Evolutionary conservation across 2,888 invertebrate species (phyloP).

Genomic region (Philaethria dido): DNA sequence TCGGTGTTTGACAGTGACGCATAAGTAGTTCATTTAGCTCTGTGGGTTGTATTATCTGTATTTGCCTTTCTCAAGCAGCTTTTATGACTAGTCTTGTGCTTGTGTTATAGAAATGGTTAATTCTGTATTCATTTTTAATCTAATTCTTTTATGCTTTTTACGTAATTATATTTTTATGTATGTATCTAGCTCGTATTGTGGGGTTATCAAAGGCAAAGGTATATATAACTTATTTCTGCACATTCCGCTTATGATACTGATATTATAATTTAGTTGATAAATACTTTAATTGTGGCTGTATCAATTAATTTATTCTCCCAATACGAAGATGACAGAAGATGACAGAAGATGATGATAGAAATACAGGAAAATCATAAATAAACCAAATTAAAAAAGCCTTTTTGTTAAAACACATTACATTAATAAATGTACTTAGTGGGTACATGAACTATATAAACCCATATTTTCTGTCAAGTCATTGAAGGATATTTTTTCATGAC

Average conservation of each 20-base stretch:
- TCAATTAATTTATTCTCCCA: background rate
- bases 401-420: background rate
- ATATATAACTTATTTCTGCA: too few relatives aligned
- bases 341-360: background rate
- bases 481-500: conserved; percentile 19
- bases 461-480: conserved; percentile 14
- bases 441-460: background rate
- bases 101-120: background rate
- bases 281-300: background rate
- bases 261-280: too few relatives aligned
- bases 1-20: conserved; percentile 40
- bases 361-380: background rate
- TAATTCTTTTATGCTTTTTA: background rate
- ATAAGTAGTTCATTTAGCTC: conserved; percentile 16
- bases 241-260: too few relatives aligned
- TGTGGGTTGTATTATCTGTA: background rate
- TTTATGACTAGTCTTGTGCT: background rate
- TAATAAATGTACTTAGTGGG: background rate
- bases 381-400: background rate
- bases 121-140: background rate
- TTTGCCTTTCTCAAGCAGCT: background rate
- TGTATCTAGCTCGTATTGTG: too few relatives aligned
- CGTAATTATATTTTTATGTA: too few relatives aligned
- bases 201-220: too few relatives aligned
- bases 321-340: too few relatives aligned